These are phyloP conservation scores for Sycophila texana DNA, from an alignment of 2,888 invertebrate species.

Conservation along the genomic window DNA sequence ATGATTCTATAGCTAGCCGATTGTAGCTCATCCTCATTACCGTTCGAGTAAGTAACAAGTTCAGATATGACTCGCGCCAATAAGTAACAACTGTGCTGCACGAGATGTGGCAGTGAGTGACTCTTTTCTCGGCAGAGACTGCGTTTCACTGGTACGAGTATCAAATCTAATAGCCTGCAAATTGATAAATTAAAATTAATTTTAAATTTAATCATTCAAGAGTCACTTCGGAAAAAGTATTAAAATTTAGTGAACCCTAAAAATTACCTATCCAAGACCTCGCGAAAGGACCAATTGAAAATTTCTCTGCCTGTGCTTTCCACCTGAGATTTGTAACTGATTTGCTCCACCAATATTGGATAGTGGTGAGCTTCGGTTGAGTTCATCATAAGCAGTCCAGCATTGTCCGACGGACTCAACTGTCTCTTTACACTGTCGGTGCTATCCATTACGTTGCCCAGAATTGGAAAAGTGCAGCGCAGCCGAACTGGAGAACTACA, in stretches of 20 bases:
- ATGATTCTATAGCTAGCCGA: conserved; percentile 86
- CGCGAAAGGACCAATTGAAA: conserved; percentile 83
- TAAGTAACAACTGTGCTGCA: conserved; percentile 85
- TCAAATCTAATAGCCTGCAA: conserved; percentile 84
- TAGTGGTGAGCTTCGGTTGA: conserved; percentile 84
- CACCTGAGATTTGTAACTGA: conserved; percentile 82
- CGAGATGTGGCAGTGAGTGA: conserved; percentile 78
- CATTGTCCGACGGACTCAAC: conserved; percentile 83
- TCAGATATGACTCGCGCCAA: conserved; percentile 91
- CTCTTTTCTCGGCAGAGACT: conserved; percentile 78
- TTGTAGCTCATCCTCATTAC: conserved; percentile 86
- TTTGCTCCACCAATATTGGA: conserved; percentile 87
- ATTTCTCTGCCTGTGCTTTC: conserved; percentile 70
- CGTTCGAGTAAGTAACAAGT: conserved; percentile 87
- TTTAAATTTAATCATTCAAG: background rate
- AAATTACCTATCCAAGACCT: conserved; percentile 82
- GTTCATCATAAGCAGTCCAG: conserved; percentile 82
- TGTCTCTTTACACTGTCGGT: conserved; percentile 77
- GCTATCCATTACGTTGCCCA: conserved; percentile 77
- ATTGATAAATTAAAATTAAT: background rate
- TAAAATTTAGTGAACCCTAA: background rate
- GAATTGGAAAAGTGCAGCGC: conserved; percentile 85
- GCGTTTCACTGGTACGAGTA: conserved; percentile 85
- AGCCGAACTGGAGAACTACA: conserved; percentile 87
- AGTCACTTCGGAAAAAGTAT: background rate